Percentiles rank a stretch among this genome's conserved stretches.
phyloP scores from a whole-genome alignment of 1,140 invertebrate species.

The Paralvinella palmiformis region DNA sequence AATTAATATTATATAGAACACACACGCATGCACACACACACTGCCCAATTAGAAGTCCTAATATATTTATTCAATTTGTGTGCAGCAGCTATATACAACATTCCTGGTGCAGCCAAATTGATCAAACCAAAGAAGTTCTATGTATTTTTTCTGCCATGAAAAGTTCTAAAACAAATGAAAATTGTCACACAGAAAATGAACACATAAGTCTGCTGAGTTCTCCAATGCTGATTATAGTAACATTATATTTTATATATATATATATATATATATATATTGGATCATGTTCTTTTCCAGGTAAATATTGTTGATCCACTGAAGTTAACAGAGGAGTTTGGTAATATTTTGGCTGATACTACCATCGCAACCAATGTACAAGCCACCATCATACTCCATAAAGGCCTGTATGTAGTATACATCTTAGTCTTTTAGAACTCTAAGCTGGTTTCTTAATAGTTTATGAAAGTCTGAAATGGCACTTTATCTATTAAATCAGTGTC shows the following conservation, averaged over 20 bases:
- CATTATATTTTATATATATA: too few species aligned
- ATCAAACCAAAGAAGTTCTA: too few species aligned
- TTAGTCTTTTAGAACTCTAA: background rate
- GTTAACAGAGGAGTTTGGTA: conserved; percentile 42
- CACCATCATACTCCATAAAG: conserved; percentile 38
- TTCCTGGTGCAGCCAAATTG: too few species aligned
- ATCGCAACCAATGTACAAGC: conserved; percentile 47
- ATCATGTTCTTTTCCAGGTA: conserved; percentile 30
- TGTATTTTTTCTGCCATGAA: background rate
- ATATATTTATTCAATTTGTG: too few species aligned
- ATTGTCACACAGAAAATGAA: too few species aligned
- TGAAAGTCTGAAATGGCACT: background rate
- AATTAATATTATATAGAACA: too few species aligned
- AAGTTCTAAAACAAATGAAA: conserved; percentile 2
- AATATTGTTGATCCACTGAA: conserved; percentile 47
- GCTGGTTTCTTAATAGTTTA: background rate
- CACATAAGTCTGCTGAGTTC: too few species aligned
- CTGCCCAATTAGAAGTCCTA: too few species aligned
- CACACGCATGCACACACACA: too few species aligned
- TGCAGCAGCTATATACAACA: too few species aligned
- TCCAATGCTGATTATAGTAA: too few species aligned
- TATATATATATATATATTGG: too few species aligned
- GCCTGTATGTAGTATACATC: conserved; percentile 32
- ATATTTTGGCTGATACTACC: conserved; percentile 38
- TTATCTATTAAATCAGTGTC: background rate